Base-by-base conservation (phyloP, 2,797 vertebrate species). In the Tapirus indicus region DNA sequence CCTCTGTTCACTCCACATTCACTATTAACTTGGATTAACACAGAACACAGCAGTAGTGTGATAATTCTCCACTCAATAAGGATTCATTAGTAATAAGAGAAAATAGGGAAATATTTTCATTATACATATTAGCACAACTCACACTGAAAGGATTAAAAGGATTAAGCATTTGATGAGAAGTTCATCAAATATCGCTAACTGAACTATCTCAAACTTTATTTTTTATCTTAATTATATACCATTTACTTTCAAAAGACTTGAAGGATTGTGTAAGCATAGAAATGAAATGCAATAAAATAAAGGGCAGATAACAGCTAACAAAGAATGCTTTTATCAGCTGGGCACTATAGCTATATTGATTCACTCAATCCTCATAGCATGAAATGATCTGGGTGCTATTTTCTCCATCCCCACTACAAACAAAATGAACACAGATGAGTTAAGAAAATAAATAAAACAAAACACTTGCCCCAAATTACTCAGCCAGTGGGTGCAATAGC, bases 281-380 rank as follows among this genome's bases (percentile, higher is more conserved):
- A 88, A 89, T 88, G 38, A 77, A 54, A 79, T 49, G 47, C 60
- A 41, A 78, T 77, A 91, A 79, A 88, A 82, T 77, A 88, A 27
- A 68, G 23, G 16, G 16, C 10, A 88, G n/a, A 64, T 62, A 54
- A 84, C 14, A 75, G 38, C 23, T 62, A 94, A 66, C 17, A 38
- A 64, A 58, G n/a, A 69, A 62, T 47, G 75, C 12, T 85, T 90
- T 69, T 71, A 88, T 91, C 21, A 94, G 47, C n/a, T 66, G 38
- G 60, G 47, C 25, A 92, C 6, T 38, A 49, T 93, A 86, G 41
- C 25, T 91, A 29, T 77, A 82, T 68, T 96, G 74, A 92, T 91
- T 93, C 49, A 86, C 25, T 88, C 58, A 79, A 91, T 93, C 44
- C 11, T 91, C 38, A 44, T 13, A 27, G 83, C 23, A 94, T 38